Conservation (phyloP, 92 coral and sea anemone genomes). For the Porites evermanni region DNA sequence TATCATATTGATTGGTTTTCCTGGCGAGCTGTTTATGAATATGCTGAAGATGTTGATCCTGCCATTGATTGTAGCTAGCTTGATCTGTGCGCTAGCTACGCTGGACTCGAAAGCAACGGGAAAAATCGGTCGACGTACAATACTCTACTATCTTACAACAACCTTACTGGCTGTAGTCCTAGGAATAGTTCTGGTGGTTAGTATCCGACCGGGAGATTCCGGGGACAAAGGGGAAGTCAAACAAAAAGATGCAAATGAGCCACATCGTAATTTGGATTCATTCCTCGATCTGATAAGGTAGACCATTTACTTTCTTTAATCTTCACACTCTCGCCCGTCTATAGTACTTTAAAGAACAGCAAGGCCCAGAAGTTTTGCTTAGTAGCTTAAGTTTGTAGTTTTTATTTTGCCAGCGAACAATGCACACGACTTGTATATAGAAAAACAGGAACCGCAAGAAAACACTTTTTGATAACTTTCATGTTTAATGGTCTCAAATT, state of each 20-base stretch:
- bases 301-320: not conserved
- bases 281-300: constrained; percentile 82
- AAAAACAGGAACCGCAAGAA: not conserved
- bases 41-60: constrained; percentile 83
- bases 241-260: constrained; percentile 34
- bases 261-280: constrained; percentile 75
- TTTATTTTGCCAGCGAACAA: too few relatives aligned
- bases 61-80: constrained; percentile 78
- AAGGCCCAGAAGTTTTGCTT: too few relatives aligned
- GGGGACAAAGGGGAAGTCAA: constrained; percentile 23
- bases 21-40: constrained; percentile 82
- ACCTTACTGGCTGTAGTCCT: constrained; percentile 74
- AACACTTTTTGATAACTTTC: not conserved
- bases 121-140: constrained; percentile 77
- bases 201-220: constrained; percentile 76
- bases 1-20: constrained; percentile 75
- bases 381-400: too few relatives aligned
- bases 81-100: constrained; percentile 79
- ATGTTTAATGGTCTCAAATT: not conserved
- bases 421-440: not conserved
- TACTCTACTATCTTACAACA: constrained; percentile 71
- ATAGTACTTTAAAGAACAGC: too few relatives aligned
- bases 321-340: not conserved
- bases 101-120: constrained; percentile 81
- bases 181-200: constrained; percentile 73